Base-by-base conservation (phyloP, 2,888 invertebrate genomes). In the Drosophila peninsularis region DNA sequence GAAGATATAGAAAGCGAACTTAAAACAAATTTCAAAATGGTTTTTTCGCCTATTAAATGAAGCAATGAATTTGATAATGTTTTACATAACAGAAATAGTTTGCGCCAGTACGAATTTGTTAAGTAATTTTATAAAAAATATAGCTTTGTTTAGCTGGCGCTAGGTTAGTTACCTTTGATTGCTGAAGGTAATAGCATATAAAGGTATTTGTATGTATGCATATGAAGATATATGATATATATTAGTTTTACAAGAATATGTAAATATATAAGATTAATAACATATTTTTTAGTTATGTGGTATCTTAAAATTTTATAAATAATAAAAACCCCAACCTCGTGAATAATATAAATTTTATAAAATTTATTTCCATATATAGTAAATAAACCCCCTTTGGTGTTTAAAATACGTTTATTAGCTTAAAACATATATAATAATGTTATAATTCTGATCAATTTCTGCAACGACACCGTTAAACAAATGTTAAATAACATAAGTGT, bases 51-150 rank as follows among this genome's bases (percentile, higher is more conserved):
- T 0, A 39, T 41, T 42, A 21, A 21, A 21, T 42, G 1, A 0
- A 11, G 5, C 19, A 21, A 41, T 21, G 1, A 41, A 41, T 19
- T 19, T 42, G 10, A 45, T 13, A n/a, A 27, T n/a, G 5, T 27
- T 45, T 27, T 27, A 27, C n/a, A 27, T n/a, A 27, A 45, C 2
- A 45, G n/a, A 45, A 45, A 27, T 27, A 45, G 45, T 27, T 45
- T 45, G 10, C 10, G 10, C 5, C 10, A n/a, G 5, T 3, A n/a
- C 10, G 5, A 27, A 45, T 45, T 24, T 9, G 44, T 9, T 17
- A 17, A 39, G 17, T 5, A n/a, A 30, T 30, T 30, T 24, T 24
- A 24, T 24, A 24, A 24, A 24, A 24, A 24, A 2, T n/a, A n/a
- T n/a, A n/a, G n/a, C n/a, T n/a, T n/a, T n/a, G n/a, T n/a, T n/a